phyloP scores from a whole-genome alignment of 2,797 vertebrate species.

The Parauchenoglanis ngamensis region DNA sequence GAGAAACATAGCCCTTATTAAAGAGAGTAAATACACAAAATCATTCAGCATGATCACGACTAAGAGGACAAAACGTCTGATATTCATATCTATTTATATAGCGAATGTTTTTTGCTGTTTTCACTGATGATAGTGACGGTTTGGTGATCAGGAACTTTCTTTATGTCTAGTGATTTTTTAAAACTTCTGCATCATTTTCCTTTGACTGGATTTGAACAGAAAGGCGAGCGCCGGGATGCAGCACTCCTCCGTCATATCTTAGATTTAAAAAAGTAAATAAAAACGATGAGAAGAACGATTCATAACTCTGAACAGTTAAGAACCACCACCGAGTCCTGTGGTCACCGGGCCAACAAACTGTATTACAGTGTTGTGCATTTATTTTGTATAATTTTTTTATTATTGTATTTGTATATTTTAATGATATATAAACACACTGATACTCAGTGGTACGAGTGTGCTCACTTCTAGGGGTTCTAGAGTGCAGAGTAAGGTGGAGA shows the following conservation, averaged over 20 bases:
- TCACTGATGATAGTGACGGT: neutral
- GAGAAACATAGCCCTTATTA: conserved; percentile 23
- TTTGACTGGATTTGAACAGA: neutral
- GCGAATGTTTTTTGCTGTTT: neutral
- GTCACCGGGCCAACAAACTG: neutral
- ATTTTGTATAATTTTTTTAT: neutral
- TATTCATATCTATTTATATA: neutral
- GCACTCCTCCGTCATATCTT: neutral
- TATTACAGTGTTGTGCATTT: neutral
- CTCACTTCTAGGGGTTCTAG: neutral
- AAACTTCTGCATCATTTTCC: neutral
- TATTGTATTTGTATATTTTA: neutral
- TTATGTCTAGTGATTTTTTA: neutral
- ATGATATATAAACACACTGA: too few species aligned
- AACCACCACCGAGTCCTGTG: neutral
- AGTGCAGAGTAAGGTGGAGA: neutral
- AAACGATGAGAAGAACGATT: neutral
- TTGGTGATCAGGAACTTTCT: neutral
- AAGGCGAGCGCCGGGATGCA: neutral
- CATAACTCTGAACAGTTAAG: neutral
- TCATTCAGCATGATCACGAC: neutral
- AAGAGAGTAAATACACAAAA: neutral
- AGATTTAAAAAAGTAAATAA: neutral
- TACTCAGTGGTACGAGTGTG: too few species aligned
- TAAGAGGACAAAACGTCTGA: neutral